phyloP scores from a whole-genome alignment of 2,888 invertebrate species.

The Pasiphila rectangulata region DNA sequence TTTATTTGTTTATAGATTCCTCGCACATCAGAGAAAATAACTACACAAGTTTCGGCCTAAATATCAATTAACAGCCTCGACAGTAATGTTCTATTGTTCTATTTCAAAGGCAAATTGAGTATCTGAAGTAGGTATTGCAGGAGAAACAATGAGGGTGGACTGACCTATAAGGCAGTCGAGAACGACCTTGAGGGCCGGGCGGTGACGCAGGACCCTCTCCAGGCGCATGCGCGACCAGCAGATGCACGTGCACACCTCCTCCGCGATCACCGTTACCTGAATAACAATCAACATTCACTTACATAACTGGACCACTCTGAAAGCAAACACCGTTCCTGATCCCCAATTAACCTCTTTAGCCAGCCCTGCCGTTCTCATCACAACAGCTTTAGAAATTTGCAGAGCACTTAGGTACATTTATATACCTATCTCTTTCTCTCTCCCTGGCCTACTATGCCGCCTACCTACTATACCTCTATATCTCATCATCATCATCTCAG shows the following conservation, averaged over 20 bases:
- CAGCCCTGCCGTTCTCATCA: neutral
- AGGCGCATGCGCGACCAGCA: constrained; percentile 90
- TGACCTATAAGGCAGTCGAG: constrained; percentile 89
- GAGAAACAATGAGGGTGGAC: constrained; percentile 35
- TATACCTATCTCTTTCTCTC: too few species aligned
- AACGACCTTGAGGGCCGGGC: constrained; percentile 87
- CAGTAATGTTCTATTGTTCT: too few species aligned
- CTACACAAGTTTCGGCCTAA: neutral
- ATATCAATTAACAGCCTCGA: too few species aligned
- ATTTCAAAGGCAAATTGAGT: constrained; percentile 7
- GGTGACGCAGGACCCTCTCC: constrained; percentile 86
- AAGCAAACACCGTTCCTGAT: constrained; percentile 4
- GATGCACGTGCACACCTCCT: constrained; percentile 88
- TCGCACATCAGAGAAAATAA: too few species aligned
- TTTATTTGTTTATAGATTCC: too few species aligned
- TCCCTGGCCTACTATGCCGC: too few species aligned
- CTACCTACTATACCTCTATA: too few species aligned
- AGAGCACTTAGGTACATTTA: constrained; percentile 7
- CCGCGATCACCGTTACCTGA: constrained; percentile 89
- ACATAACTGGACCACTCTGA: constrained; percentile 10
- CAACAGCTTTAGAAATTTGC: constrained; percentile 5
- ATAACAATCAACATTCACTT: constrained; percentile 26
- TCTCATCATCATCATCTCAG: too few species aligned
- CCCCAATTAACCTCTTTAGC: neutral
- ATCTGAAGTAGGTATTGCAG: neutral